Evolutionary conservation across 2,797 vertebrate genomes (phyloP).

Genomic region (Pseudopleuronectes americanus): DNA sequence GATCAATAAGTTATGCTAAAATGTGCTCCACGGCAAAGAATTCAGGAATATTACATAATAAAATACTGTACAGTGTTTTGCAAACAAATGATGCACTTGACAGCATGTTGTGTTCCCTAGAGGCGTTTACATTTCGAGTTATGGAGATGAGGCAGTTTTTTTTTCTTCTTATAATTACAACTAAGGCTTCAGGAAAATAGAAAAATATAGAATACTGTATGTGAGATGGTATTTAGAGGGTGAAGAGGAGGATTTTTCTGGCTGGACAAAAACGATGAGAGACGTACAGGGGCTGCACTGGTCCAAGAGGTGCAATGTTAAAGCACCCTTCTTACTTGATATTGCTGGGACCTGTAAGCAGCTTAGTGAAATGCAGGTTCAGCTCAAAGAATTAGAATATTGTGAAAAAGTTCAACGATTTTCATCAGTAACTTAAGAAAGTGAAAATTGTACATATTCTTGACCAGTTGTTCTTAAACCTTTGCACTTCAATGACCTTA

Average conservation of each 20-base stretch:
- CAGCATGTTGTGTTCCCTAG: constrained; percentile 27
- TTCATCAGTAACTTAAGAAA: no score
- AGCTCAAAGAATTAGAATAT: no score
- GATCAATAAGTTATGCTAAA: constrained; percentile 75
- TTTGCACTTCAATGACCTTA: no score
- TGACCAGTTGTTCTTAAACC: no score
- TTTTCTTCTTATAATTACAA: constrained; percentile 10
- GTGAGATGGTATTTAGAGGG: constrained; percentile 26
- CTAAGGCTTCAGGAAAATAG: constrained; percentile 45
- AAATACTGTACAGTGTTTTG: constrained; percentile 75
- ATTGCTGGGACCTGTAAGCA: constrained; percentile 2
- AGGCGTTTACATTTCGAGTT: constrained; percentile 20
- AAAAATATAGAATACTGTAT: constrained; percentile 71
- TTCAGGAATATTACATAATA: constrained; percentile 65
- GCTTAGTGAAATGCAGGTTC: constrained; percentile 5
- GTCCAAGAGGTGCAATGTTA: constrained; percentile 1
- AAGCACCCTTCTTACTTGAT: constrained; percentile 18
- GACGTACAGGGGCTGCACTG: constrained; percentile 2
- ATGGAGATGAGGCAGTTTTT: constrained; percentile 31
- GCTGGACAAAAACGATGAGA: constrained; percentile 26
- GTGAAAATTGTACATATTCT: no score
- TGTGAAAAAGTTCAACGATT: no score
- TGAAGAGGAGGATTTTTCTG: constrained; percentile 14
- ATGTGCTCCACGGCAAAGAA: constrained; percentile 70
- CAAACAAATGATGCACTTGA: constrained; percentile 50